Evolutionary conservation across 1,140 invertebrate species (phyloP), one percentile per base, ranked within the genome.

Genomic region (Drosophila arizonae): DNA sequence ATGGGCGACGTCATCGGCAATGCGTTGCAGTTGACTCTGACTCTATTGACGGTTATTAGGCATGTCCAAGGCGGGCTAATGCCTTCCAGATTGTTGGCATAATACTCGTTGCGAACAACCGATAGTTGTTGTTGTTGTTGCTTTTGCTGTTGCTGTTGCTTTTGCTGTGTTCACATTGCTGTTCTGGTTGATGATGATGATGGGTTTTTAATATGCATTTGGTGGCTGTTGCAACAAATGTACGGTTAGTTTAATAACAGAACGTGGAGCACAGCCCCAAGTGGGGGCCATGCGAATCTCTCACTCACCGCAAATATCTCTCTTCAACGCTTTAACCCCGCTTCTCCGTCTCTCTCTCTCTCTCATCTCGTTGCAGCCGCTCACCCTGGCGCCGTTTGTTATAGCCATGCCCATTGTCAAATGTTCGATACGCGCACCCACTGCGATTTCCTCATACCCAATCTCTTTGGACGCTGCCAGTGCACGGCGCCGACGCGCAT

Each of bases 361-460:
- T 9, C 63, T 62, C 81, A 79, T 79, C 73, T 74, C 70, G 65
- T 93, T 94, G 52, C 93, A 98, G 97, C 96, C 79, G 96, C 97
- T n/a, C 95, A 94, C 87, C 94, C 96, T 17, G 96, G 96, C 51
- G 95, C 97, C 70, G 95, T 97, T n/a, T 98, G 97, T 90, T 97
- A 97, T 92, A 97, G 96, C 82, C 96, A 97, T 87, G 95, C 95
- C 48, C 97, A 98, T 89, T 98, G 97, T 90, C 94, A 94, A 61
- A 93, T 97, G 69, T 96, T 95, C 93, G 96, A 96, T 76, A 94
- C 93, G 51, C 95, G 96, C 76, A 96, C 95, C 55, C 95, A 96
- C 79, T 98, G 97, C 69, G 96, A 97, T 90, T 98, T 96, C 90
- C 93, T 97, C 6, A 97, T 98, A 72, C 96, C 96, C 10, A 96